Evolutionary conservation across 2,113 vertebrate species (phyloP).

Genomic region (Gallinago media): DNA sequence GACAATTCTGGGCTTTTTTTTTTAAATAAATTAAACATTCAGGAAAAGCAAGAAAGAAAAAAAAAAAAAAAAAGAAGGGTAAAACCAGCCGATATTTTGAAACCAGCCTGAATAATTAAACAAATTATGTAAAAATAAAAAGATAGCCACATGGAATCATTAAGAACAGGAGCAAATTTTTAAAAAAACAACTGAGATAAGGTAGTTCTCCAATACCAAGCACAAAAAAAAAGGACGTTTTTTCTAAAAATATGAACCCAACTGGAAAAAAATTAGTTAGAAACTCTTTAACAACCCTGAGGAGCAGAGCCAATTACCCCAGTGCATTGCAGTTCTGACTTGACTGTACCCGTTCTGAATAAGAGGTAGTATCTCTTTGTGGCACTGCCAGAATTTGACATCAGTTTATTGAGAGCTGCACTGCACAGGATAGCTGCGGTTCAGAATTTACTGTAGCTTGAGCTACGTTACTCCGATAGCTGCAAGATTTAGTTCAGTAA

Average conservation of each 20-base stretch:
- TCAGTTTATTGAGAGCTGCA: neutral
- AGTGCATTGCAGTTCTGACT: neutral
- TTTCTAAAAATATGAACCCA: neutral
- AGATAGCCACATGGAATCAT: neutral
- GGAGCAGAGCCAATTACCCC: neutral
- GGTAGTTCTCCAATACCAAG: neutral
- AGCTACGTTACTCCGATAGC: neutral
- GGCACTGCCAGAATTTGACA: neutral
- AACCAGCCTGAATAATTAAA: neutral
- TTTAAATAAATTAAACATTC: neutral
- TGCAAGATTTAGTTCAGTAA: constrained; percentile 25
- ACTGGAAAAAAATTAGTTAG: neutral
- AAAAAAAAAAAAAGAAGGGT: neutral
- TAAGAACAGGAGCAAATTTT: neutral
- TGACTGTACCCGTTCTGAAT: neutral
- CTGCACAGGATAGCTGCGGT: neutral
- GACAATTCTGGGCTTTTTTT: neutral
- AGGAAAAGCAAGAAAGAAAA: neutral
- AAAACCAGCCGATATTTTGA: neutral
- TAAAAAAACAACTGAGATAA: neutral
- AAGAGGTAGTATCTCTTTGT: neutral
- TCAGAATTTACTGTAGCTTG: constrained; percentile 3
- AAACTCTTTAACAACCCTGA: neutral
- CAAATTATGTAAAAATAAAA: neutral
- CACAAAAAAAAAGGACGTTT: neutral